Conservation (phyloP, 2,797 vertebrate species). For the Phyllotis vaccarum region DNA sequence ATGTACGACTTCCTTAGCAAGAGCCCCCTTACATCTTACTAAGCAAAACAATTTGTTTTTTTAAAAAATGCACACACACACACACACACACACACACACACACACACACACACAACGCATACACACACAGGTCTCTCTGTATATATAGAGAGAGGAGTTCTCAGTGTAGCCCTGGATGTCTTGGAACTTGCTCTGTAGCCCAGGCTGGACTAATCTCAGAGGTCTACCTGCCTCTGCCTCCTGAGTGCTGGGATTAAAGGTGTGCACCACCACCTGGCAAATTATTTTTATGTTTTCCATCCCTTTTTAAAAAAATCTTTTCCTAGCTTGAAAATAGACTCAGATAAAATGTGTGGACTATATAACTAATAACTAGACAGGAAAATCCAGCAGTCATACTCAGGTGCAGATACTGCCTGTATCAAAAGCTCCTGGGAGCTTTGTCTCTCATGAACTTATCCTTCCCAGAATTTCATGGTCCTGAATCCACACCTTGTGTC, state of each 20-base stretch:
- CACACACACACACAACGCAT: too few species aligned
- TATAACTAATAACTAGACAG: not conserved
- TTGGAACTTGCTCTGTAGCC: not conserved
- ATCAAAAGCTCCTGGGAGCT: not conserved
- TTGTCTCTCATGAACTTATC: not conserved
- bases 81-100: not conserved
- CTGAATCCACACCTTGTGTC: too few species aligned
- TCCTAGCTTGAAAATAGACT: not conserved
- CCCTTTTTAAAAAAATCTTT: not conserved
- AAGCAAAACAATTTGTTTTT: not conserved
- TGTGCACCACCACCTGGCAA: not conserved
- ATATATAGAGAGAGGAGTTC: not conserved
- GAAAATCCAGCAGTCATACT: not conserved
- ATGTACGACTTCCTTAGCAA: not conserved
- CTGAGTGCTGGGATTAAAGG: not conserved
- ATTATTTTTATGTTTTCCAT: not conserved
- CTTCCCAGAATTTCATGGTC: not conserved
- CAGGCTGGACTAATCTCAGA: not conserved
- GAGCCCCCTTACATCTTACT: too few species aligned
- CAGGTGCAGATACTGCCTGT: not conserved
- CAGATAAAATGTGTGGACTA: not conserved
- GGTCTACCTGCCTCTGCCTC: too few species aligned
- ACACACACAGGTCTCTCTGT: too few species aligned
- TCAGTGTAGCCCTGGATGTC: not conserved
- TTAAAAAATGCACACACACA: not conserved